Evolutionary conservation across 2,797 vertebrate species (phyloP).

Genomic region (Hemibagrus guttatus): DNA sequence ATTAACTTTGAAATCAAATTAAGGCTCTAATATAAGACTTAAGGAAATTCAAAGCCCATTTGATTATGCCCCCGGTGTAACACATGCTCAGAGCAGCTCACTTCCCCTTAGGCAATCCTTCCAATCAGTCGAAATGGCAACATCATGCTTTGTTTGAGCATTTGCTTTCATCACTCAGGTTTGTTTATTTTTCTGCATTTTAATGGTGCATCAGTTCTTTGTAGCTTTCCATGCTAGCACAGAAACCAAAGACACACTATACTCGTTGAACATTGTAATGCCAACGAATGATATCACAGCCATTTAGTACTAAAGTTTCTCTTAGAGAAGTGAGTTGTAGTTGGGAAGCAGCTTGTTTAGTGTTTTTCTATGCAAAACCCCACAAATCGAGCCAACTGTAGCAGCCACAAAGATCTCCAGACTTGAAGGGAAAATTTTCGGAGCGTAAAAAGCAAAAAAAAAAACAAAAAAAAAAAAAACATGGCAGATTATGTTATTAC

Average conservation of each 20-base stretch:
- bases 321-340: not conserved
- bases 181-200: constrained; percentile 36
- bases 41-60: constrained; percentile 46
- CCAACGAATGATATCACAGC: not conserved
- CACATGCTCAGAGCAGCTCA: constrained; percentile 30
- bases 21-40: constrained; percentile 46
- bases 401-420: not conserved
- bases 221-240: not conserved
- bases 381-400: not conserved
- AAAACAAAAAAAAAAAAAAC: not conserved
- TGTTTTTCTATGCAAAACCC: not conserved
- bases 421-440: not conserved
- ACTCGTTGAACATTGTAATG: not conserved
- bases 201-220: constrained; percentile 29
- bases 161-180: constrained; percentile 33
- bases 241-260: not conserved
- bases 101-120: constrained; percentile 12
- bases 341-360: not conserved
- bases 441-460: not conserved
- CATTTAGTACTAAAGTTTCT: not conserved
- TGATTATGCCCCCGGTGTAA: constrained; percentile 43
- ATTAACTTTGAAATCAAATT: constrained; percentile 55
- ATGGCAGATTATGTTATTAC: constrained; percentile 15
- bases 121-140: constrained; percentile 18
- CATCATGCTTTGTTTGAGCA: constrained; percentile 15